phyloP scores from a whole-genome alignment of 2,113 vertebrate species.

The Xenopus laevis region DNA sequence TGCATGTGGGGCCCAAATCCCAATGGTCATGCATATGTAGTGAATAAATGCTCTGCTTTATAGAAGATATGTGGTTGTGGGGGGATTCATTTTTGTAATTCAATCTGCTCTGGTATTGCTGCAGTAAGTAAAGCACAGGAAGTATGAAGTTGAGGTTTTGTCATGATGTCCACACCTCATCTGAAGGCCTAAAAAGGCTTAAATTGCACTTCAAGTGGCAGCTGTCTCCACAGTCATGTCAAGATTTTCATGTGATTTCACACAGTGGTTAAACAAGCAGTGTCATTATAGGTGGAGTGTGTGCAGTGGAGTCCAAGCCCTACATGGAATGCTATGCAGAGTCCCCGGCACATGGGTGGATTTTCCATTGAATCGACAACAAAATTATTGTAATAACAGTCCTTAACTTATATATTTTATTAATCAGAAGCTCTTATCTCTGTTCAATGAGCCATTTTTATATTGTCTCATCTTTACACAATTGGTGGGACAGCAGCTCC shows the following conservation, averaged over 20 bases:
- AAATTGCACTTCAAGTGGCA: slow-evolving; percentile 32
- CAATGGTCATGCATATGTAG: background rate
- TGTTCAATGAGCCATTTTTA: too few relatives aligned
- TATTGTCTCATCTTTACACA: background rate
- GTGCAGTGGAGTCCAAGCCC: slow-evolving; percentile 12
- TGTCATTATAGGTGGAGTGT: slow-evolving; percentile 25
- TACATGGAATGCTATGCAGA: slow-evolving; percentile 29
- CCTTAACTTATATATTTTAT: slow-evolving; percentile 7
- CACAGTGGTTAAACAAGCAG: slow-evolving; percentile 25
- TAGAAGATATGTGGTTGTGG: background rate
- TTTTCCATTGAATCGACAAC: slow-evolving; percentile 19
- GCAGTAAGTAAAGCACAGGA: background rate
- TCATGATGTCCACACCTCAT: slow-evolving; percentile 12
- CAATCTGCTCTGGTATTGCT: background rate
- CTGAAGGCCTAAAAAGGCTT: slow-evolving; percentile 21
- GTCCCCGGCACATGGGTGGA: slow-evolving; percentile 5
- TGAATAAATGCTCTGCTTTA: background rate
- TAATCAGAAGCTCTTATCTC: background rate
- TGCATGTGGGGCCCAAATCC: background rate
- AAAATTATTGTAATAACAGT: slow-evolving; percentile 33
- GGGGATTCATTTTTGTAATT: slow-evolving; percentile 10
- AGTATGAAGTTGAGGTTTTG: slow-evolving; percentile 14
- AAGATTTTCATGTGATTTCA: slow-evolving; percentile 27
- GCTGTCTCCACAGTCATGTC: slow-evolving; percentile 30
- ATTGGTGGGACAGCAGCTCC: background rate